These are phyloP conservation scores for Pyrochroa serraticornis DNA, from an alignment of 2,888 invertebrate genomes.

Conservation along the genomic window DNA sequence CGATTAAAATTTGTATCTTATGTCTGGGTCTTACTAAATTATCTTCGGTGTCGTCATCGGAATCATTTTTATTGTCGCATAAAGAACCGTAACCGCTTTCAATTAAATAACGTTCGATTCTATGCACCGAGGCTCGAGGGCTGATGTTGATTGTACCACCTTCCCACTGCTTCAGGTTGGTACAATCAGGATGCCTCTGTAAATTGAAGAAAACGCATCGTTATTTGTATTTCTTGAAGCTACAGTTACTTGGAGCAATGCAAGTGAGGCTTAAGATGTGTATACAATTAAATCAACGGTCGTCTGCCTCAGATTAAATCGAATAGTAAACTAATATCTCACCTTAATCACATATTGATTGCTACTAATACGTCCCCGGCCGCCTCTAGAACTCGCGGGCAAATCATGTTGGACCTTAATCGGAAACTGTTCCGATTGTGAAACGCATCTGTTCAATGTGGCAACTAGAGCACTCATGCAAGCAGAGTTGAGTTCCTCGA, in stretches of 20 bases:
- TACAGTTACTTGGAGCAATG: no score
- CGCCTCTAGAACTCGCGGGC: conserved; percentile 76
- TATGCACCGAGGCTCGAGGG: conserved; percentile 97
- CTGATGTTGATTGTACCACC: conserved; percentile 99
- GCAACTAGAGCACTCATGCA: conserved; percentile 84
- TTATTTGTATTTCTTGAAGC: no score
- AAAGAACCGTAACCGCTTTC: conserved; percentile 91
- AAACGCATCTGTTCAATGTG: conserved; percentile 94
- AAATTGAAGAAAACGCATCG: no score
- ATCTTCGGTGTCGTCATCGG: conserved; percentile 96
- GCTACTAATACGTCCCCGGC: conserved; percentile 84
- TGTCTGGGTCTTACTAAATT: conserved; percentile 86
- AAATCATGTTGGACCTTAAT: conserved; percentile 97
- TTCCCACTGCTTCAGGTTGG: conserved; percentile 95
- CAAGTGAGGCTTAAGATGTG: no score
- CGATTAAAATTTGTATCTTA: conserved; percentile 95
- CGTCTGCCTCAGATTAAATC: no score
- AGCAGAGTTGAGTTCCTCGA: conserved; percentile 61
- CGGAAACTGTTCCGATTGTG: conserved; percentile 97
- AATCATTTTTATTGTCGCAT: conserved; percentile 81
- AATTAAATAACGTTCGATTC: conserved; percentile 95
- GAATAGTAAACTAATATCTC: no score
- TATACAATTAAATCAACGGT: no score
- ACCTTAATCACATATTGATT: conserved; percentile 84
- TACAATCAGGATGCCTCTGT: conserved; percentile 95